Base-by-base conservation (phyloP, 2,888 invertebrate genomes). In the Hyles lineata region DNA sequence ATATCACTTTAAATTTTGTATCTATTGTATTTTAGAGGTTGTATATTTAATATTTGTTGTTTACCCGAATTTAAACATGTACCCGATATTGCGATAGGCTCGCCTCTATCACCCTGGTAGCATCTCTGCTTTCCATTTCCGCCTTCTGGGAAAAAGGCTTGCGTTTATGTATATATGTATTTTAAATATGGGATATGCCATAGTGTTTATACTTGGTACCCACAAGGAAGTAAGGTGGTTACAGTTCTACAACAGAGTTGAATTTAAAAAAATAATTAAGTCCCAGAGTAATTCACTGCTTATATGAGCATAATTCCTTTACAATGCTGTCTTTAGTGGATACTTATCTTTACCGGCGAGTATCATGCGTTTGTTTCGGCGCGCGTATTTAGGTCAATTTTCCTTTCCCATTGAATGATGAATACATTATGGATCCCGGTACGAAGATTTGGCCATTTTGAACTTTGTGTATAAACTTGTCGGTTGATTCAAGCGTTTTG, bases 351-450 rank as follows among this genome's bases (percentile, higher is more conserved):
- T 55, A 55, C 15, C 35, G 15, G 19, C 11, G n/a, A 63, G 21
- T 3, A 43, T 11, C n/a, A 32, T 19, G 19, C 7, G n/a, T 43
- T 72, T 55, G 72, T 62, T 62, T 63, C 52, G 62, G 52, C 32
- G 59, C 52, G 59, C 60, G 52, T 61, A 73, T 73, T 73, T 61
- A 70, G 73, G 73, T 70, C 73, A 73, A 70, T 62, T 72, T 62
- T 70, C 70, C 73, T 73, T 73, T 70, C 52, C 67, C 69, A 59
- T 61, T 58, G 32, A 61, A 60, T 72, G 69, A 73, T 73, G 73
- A 21, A 73, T 73, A 70, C 70, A 70, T 73, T 29, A 72, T 62
- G 63, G 32, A 55, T 63, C 52, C 55, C 32, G 55, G 70, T 63
- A n/a, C 55, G 29, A 29, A 71, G 25, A 63, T 63, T 72, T 55